Percentiles rank a stretch among this genome's conserved stretches.
These are phyloP conservation scores for Epizoanthus illoricatus DNA, from an alignment of 92 coral and sea anemone species.

Conservation along the genomic window DNA sequence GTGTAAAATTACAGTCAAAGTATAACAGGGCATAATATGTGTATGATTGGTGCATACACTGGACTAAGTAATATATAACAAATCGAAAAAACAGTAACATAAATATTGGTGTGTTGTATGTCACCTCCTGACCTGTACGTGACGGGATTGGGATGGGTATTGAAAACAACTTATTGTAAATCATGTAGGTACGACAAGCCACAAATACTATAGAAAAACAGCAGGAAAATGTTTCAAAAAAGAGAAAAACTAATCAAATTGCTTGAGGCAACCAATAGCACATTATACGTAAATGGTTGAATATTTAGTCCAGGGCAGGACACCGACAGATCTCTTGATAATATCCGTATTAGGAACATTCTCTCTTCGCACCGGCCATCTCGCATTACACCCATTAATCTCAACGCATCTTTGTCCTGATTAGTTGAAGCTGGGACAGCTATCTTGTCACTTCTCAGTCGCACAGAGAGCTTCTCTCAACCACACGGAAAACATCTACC, in stretches of 20 bases:
- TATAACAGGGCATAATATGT: too few relatives aligned
- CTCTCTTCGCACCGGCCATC: constrained; percentile 11
- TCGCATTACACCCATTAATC: constrained; percentile 24
- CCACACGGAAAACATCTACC: constrained; percentile 2
- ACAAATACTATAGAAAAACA: not conserved
- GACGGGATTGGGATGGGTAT: not conserved
- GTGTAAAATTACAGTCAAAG: too few relatives aligned
- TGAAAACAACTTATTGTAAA: constrained; percentile 16
- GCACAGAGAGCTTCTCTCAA: not conserved
- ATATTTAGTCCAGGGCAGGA: constrained; percentile 23
- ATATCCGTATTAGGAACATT: constrained; percentile 21
- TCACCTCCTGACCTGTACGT: constrained; percentile 13
- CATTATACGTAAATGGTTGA: not conserved
- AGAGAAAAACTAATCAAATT: not conserved
- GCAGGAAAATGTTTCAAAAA: constrained; percentile 1
- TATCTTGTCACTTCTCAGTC: constrained; percentile 24
- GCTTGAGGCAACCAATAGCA: not conserved
- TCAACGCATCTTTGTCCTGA: constrained; percentile 41
- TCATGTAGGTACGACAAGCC: constrained; percentile 7
- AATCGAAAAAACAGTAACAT: not conserved
- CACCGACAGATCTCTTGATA: constrained; percentile 41
- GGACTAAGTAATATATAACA: not conserved
- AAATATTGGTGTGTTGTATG: not conserved
- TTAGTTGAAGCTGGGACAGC: not conserved
- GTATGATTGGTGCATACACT: not conserved